Percentiles rank a stretch among this genome's conserved stretches.
phyloP scores from a whole-genome alignment of 2,797 vertebrate genomes.

The Staurois parvus region DNA sequence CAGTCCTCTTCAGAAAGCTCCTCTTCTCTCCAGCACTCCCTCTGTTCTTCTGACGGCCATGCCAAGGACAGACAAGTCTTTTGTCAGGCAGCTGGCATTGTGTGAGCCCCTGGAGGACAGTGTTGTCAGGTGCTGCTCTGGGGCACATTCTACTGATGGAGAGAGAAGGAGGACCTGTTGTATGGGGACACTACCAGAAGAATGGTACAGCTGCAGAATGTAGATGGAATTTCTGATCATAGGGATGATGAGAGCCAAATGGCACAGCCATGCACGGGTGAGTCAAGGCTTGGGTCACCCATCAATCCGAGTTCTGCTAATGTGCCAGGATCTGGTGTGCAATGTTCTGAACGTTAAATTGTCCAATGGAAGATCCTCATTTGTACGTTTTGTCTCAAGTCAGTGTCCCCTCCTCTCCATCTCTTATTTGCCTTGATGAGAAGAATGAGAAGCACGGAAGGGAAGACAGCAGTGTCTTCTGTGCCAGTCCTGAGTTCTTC shows the following conservation, averaged over 20 bases:
- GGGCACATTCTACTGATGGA: not conserved
- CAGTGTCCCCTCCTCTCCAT: not conserved
- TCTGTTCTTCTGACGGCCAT: fast-evolving
- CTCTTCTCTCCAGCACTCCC: not conserved
- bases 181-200: no score
- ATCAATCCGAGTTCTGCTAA: no score
- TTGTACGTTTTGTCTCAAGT: not conserved
- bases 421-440: not conserved
- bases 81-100: not conserved
- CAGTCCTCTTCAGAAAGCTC: not conserved
- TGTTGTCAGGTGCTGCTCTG: not conserved
- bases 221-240: not conserved
- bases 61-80: not conserved
- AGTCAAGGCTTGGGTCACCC: no score
- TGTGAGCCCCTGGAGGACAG: constrained; percentile 14
- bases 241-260: not conserved
- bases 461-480: not conserved
- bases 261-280: not conserved
- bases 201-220: fast-evolving
- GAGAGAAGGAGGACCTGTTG: no score
- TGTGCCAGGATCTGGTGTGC: not conserved
- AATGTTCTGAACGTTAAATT: not conserved
- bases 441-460: not conserved
- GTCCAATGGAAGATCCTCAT: not conserved
- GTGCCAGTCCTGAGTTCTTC: not conserved